Evolutionary conservation across 2,797 vertebrate genomes (phyloP), one percentile per base, ranked within the genome.

Genomic region (Galaxias olidus): DNA sequence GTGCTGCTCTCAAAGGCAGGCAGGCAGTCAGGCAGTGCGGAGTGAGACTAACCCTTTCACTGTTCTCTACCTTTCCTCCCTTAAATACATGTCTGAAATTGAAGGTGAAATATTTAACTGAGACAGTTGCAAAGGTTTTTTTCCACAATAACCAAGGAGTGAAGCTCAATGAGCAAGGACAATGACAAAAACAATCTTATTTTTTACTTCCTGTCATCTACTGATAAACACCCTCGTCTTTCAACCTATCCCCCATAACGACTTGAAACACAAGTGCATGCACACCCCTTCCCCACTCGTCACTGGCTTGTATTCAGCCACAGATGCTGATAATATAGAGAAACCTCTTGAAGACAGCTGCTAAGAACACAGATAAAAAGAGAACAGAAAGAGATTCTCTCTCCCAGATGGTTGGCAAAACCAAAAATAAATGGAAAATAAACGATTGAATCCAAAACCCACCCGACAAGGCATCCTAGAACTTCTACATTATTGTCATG

Each of bases 311-410:
- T 30, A 59, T 70, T 82, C 75, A 71, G 76, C 55, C 51, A 75
- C 80, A 82, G 79, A 85, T 85, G 83, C 66, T 65, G 71, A 63
- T 65, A 78, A 84, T 84, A 75, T 72, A 84, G 80, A 73, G 71
- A 69, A 60, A 53, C 73, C 63, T 71, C 82, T 84, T 83, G 73
- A 86, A 75, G 82, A 75, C 80, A 83, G 81, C 79, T 77, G 76
- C 79, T 80, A 81, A 75, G 72, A 79, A 68, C 56, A 69, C 67
- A 73, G 66, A 73, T 68, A 52, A 66, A 70, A 49, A 73, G 66
- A 76, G 72, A 78, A 66, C 41, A 66, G 46, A 52, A 59, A 68
- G 72, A 74, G 11, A 59, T 46, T 59, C 17, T 61, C 59, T 42
- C 30, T 50, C n/a, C 48, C 30, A 47, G 59, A 43, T 51, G 59